Evolutionary conservation across 2,888 invertebrate genomes (phyloP).

Genomic region (Hipparchia semele): DNA sequence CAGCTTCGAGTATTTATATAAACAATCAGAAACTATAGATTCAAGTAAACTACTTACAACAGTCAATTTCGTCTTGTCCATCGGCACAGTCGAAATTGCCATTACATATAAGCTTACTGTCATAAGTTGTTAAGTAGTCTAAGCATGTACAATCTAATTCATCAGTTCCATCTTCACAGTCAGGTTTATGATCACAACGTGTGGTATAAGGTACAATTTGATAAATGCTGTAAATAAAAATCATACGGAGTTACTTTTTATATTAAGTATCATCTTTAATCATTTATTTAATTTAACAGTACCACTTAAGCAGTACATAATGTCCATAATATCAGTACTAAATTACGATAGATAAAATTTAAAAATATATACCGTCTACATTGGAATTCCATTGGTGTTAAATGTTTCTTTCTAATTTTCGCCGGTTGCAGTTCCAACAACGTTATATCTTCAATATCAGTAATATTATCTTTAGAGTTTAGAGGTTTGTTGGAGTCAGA

Average conservation of each 20-base stretch:
- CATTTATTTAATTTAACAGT: neutral
- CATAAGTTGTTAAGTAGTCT: slow-evolving; percentile 83
- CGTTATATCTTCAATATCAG: slow-evolving; percentile 55
- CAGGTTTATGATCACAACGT: slow-evolving; percentile 86
- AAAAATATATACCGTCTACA: slow-evolving; percentile 67
- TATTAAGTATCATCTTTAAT: neutral
- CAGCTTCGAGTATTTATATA: too few species aligned
- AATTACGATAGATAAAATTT: neutral
- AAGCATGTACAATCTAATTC: slow-evolving; percentile 88
- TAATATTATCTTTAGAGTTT: slow-evolving; percentile 30
- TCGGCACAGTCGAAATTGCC: slow-evolving; percentile 89
- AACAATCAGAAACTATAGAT: neutral
- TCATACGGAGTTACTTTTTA: neutral
- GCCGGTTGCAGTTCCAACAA: slow-evolving; percentile 61
- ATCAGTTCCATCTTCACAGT: slow-evolving; percentile 93
- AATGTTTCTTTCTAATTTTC: slow-evolving; percentile 61
- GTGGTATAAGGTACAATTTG: slow-evolving; percentile 84
- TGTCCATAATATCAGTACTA: too few species aligned
- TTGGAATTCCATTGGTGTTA: slow-evolving; percentile 62
- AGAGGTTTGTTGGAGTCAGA: slow-evolving; percentile 9
- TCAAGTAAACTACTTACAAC: slow-evolving; percentile 80
- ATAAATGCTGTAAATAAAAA: slow-evolving; percentile 75
- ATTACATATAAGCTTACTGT: slow-evolving; percentile 87
- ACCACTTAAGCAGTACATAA: too few species aligned
- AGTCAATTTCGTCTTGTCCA: slow-evolving; percentile 88